Base-by-base conservation (phyloP, 2,797 vertebrate genomes). In the Chelidonichthys spinosus region DNA sequence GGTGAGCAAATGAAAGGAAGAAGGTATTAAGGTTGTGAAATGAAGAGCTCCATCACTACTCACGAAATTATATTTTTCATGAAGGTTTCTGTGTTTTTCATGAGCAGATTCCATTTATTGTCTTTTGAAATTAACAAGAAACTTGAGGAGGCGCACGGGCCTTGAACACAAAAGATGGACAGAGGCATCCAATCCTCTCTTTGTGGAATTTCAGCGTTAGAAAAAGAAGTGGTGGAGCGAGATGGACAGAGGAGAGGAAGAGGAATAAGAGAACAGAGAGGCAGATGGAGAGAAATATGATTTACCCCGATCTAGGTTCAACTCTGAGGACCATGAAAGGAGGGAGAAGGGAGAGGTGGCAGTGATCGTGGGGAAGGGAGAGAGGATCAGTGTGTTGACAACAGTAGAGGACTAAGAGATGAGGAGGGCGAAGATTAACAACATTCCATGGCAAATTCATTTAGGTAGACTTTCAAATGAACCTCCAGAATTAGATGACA, bases 301-400 rank as follows among this genome's bases (percentile, higher is more conserved):
- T 97, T 98, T 98, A 97, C 97, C 97, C 94, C 96, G 96, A 92
- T 96, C 95, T 95, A 94, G 94, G 94, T 96, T 97, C 96, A 96
- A 94, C 94, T 97, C 97, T 97, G 96, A 94, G 93, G 92, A 93
- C 91, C 93, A 91, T 93, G 92, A 93, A 93, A 91, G 92, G 93
- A 92, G 76, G 89, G 90, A 91, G 82, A 89, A 81, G 92, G 92
- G 87, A 87, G 86, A 83, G 89, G 90, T 90, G 87, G 93, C 92
- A 90, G 95, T 95, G 94, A 95, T 95, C 91, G 91, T 92, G 86
- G 87, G 89, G 92, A 90, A 90, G 91, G 90, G 90, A 94, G 87
- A 93, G 85, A 94, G 90, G 93, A 92, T 89, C 85, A 91, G 90
- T 93, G 91, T 92, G 92, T 87, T 87, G 91, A 94, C 89, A 92